These are phyloP conservation scores for Clivina fossor DNA, from an alignment of 2,888 invertebrate species.

Conservation along the genomic window DNA sequence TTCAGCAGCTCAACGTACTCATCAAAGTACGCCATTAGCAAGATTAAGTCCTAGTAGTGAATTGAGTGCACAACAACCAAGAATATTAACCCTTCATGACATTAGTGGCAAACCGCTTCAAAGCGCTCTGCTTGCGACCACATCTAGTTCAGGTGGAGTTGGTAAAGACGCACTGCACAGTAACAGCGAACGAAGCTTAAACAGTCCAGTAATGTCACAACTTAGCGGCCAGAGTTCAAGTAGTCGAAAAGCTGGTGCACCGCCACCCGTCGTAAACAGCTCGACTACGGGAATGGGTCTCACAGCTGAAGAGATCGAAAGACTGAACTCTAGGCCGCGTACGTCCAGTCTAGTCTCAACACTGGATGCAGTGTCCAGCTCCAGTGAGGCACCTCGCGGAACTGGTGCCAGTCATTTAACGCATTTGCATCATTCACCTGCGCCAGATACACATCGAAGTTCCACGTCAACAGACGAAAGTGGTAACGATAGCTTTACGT, in stretches of 20 bases:
- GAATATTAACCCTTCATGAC: constrained; percentile 90
- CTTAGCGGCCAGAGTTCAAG: constrained; percentile 84
- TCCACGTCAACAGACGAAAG: constrained; percentile 90
- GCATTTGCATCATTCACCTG: constrained; percentile 73
- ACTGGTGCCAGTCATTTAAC: constrained; percentile 67
- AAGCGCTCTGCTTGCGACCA: constrained; percentile 84
- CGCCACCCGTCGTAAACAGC: constrained; percentile 68
- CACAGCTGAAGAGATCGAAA: constrained; percentile 90
- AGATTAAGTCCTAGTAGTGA: constrained; percentile 90
- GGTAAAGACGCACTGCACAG: constrained; percentile 88
- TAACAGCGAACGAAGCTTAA: constrained; percentile 87
- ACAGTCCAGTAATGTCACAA: constrained; percentile 91
- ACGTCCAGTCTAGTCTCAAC: constrained; percentile 91
- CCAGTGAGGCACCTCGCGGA: constrained; percentile 76
- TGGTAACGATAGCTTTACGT: constrained; percentile 95
- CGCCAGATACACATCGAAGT: constrained; percentile 71
- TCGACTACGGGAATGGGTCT: constrained; percentile 78
- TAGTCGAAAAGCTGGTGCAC: constrained; percentile 71
- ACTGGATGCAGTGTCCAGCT: constrained; percentile 91
- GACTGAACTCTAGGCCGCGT: constrained; percentile 82
- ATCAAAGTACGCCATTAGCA: constrained; percentile 89
- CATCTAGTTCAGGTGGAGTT: constrained; percentile 84
- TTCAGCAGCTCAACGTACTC: constrained; percentile 61
- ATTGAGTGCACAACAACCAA: constrained; percentile 85
- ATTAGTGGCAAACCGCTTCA: constrained; percentile 92